Percentiles rank a stretch among this genome's conserved stretches.
Conservation (phyloP, 2,113 vertebrate species). For the Protobothrops flavoviridis region DNA sequence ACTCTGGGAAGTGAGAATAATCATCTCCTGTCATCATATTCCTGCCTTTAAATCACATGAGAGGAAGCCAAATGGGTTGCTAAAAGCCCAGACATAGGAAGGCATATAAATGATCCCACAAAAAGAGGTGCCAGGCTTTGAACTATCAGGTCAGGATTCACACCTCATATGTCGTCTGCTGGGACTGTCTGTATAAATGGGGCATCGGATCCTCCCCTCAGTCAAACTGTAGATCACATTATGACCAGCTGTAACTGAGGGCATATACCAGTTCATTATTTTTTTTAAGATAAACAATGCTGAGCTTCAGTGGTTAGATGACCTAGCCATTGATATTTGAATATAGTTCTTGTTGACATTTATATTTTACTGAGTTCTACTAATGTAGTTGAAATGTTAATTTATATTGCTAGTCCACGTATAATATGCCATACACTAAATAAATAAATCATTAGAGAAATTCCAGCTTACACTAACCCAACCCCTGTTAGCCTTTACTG, state of each 20-base stretch:
- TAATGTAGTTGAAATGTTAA: no score
- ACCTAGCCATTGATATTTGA: no score
- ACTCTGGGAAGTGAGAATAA: neutral
- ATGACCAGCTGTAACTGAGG: no score
- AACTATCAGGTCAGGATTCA: neutral
- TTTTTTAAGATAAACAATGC: no score
- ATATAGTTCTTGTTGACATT: no score
- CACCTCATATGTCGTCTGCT: neutral
- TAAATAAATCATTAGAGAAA: neutral
- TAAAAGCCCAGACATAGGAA: neutral
- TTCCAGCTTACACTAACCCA: neutral
- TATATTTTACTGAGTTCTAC: no score
- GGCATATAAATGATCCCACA: neutral
- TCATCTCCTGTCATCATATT: neutral
- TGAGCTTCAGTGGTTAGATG: no score
- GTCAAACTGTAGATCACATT: no score
- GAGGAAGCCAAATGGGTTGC: neutral
- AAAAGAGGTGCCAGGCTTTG: neutral
- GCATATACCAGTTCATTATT: no score
- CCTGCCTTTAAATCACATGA: neutral
- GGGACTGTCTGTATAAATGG: neutral
- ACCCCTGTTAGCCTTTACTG: neutral
- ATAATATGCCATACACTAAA: no score
- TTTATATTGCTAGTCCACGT: no score
- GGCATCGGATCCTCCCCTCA: no score